A percentile compares a stretch with the other conserved stretches of the same genome.
Conservation (phyloP, 2,113 vertebrate species). For the Pyrgilauda ruficollis region DNA sequence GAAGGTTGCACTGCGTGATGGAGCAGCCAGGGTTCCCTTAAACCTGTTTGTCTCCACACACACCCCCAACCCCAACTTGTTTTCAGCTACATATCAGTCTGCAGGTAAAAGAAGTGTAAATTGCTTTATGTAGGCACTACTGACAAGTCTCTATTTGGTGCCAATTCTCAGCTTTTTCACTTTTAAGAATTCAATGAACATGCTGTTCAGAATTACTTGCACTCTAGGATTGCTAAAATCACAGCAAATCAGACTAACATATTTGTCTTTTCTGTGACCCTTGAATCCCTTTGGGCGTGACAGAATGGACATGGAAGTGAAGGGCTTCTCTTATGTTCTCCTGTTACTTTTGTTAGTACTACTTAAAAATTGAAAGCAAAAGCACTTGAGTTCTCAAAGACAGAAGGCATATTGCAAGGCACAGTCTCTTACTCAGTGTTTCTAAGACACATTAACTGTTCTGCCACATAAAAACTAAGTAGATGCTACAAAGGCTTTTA, state of each 20-base stretch:
- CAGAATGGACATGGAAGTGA: not conserved
- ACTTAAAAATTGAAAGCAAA: not conserved
- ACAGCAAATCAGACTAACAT: not conserved
- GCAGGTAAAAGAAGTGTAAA: slow-evolving; percentile 12
- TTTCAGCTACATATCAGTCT: not conserved
- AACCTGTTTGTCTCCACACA: not conserved
- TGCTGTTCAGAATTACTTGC: not conserved
- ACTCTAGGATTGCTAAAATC: not conserved
- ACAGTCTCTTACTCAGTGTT: not conserved
- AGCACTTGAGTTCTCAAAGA: not conserved
- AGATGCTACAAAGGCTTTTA: not conserved
- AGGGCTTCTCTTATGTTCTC: not conserved
- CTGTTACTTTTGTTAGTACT: not conserved
- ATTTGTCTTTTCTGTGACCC: not conserved
- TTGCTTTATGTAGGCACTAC: slow-evolving; percentile 29
- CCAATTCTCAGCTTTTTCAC: slow-evolving; percentile 21
- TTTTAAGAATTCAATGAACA: slow-evolving; percentile 5
- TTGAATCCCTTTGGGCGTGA: not conserved
- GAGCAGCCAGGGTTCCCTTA: slow-evolving; percentile 41
- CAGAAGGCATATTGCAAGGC: not conserved
- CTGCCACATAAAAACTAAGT: not conserved
- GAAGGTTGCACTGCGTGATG: slow-evolving; percentile 36
- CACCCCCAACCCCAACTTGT: not conserved
- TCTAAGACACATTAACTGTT: not conserved
- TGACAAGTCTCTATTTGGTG: slow-evolving; percentile 15